A percentile compares a stretch with the other conserved stretches of the same genome.
phyloP scores from a whole-genome alignment of 2,113 vertebrate species.

The Anthoscopus minutus region DNA sequence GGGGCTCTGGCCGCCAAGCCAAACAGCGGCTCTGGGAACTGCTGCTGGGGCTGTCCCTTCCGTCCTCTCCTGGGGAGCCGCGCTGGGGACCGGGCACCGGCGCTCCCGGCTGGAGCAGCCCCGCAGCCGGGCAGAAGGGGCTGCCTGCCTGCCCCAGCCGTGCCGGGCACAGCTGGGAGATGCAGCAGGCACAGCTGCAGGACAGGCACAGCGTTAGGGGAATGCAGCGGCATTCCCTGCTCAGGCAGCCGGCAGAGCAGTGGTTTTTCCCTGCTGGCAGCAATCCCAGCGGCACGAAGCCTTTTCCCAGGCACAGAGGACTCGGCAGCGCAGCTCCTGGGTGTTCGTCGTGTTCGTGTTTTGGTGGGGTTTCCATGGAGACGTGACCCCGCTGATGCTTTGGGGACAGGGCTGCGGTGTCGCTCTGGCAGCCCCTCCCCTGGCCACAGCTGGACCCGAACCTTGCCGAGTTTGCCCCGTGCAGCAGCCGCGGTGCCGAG shows the following conservation, averaged over 20 bases:
- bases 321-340: accelerated
- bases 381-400: neutral
- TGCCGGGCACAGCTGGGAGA: accelerated
- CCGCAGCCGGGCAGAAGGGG: too few species aligned
- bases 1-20: neutral
- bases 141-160: neutral
- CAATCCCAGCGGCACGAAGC: accelerated
- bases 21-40: neutral
- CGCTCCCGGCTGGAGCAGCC: too few species aligned
- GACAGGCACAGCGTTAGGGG: accelerated
- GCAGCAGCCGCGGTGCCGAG: neutral
- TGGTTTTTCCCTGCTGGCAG: neutral
- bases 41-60: neutral
- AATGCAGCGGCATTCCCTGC: neutral
- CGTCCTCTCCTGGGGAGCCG: too few species aligned
- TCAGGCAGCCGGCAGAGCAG: neutral
- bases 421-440: neutral
- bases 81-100: too few species aligned
- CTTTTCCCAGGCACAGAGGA: neutral
- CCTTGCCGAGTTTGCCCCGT: neutral
- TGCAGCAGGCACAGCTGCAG: accelerated
- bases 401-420: neutral
- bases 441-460: neutral
- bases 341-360: neutral
- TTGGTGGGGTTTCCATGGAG: neutral